Evolutionary conservation across 2,888 invertebrate genomes (phyloP).

Genomic region (Rhaphigaster nebulosa): DNA sequence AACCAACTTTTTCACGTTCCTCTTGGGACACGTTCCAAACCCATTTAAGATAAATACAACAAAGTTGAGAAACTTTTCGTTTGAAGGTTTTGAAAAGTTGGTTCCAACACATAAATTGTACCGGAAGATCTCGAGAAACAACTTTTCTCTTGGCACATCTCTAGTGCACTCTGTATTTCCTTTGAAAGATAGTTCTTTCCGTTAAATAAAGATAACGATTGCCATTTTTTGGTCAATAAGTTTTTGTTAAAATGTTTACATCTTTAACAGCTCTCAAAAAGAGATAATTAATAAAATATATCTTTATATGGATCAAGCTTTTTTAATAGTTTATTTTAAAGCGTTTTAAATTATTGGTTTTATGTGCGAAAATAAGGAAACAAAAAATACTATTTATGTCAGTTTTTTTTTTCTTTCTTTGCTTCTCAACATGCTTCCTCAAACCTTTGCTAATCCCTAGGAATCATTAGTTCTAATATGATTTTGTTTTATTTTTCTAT

Average conservation of each 20-base stretch:
- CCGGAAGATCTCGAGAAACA: background rate
- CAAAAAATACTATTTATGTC: no score
- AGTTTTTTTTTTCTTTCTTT: no score
- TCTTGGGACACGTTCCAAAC: conserved; percentile 16
- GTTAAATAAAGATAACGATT: background rate
- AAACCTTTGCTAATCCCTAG: no score
- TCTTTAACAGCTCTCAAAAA: no score
- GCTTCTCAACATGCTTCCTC: no score
- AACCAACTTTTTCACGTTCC: background rate
- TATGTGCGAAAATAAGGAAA: no score
- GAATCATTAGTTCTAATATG: no score
- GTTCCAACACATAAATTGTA: conserved; percentile 2
- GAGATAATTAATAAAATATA: no score
- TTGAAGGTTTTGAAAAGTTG: conserved; percentile 11
- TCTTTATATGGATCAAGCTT: no score
- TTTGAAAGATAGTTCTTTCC: background rate
- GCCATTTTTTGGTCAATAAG: background rate
- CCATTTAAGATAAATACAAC: conserved; percentile 13
- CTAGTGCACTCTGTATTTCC: background rate
- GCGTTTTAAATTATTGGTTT: no score
- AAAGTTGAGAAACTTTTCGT: background rate
- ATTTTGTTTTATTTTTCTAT: no score
- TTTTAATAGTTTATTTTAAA: no score
- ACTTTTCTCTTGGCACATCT: background rate
- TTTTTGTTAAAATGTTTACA: background rate